Conservation (phyloP, 1,140 invertebrate species). For the Drosophila aff. region DNA sequence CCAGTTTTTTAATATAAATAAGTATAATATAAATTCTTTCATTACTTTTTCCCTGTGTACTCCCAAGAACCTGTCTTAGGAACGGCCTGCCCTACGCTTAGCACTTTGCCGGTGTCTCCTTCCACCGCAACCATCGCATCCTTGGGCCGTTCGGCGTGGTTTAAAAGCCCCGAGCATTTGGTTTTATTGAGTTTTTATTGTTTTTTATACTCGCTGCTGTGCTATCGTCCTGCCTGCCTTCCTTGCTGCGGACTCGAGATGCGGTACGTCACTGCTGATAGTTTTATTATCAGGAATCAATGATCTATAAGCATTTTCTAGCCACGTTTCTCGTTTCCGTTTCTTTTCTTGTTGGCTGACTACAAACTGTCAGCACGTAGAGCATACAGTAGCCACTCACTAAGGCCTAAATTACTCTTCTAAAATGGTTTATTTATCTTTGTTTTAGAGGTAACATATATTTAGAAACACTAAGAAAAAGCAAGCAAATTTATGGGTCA, state of each 20-base stretch:
- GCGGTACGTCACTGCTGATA: constrained; percentile 65
- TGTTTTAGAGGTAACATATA: background rate
- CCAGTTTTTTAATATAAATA: background rate
- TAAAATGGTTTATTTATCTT: background rate
- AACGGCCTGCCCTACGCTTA: constrained; percentile 40
- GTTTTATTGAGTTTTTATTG: constrained; percentile 83
- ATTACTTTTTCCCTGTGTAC: constrained; percentile 3
- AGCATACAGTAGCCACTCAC: constrained; percentile 23
- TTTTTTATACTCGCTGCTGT: constrained; percentile 69
- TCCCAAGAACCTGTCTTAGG: background rate
- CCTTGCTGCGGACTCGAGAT: constrained; percentile 27
- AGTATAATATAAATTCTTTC: background rate
- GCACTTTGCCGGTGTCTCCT: constrained; percentile 70
- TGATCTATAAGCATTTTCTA: constrained; percentile 74
- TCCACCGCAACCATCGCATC: constrained; percentile 39
- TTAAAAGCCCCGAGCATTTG: constrained; percentile 79
- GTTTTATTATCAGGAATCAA: constrained; percentile 81
- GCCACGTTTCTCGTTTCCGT: constrained; percentile 52
- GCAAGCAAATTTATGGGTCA: background rate
- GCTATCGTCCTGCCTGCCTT: constrained; percentile 15
- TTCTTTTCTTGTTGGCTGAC: constrained; percentile 21
- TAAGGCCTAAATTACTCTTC: background rate
- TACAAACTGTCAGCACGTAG: constrained; percentile 59
- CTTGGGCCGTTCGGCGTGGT: constrained; percentile 56
- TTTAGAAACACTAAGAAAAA: no score